These are phyloP conservation scores for Macquaria australasica DNA, from an alignment of 2,113 vertebrate genomes.

Conservation along the genomic window DNA sequence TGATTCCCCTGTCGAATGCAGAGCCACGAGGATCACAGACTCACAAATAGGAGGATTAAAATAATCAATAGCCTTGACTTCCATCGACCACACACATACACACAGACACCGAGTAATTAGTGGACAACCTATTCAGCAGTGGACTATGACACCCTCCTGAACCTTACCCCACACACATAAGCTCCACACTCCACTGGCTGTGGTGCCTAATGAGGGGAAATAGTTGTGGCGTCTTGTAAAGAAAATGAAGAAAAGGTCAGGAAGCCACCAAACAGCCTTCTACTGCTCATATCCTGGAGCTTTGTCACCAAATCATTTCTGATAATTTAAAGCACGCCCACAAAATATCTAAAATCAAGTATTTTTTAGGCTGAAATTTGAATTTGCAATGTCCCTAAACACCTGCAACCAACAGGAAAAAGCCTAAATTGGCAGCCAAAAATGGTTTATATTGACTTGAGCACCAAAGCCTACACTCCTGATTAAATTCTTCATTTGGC, in stretches of 20 bases:
- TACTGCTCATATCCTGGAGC: constrained; percentile 20
- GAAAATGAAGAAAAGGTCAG: constrained; percentile 84
- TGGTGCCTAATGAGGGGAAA: constrained; percentile 82
- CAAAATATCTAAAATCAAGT: neutral
- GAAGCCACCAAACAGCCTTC: constrained; percentile 65
- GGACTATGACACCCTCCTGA: constrained; percentile 81
- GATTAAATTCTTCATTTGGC: neutral
- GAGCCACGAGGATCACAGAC: constrained; percentile 88
- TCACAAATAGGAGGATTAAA: constrained; percentile 90
- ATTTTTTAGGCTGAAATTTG: neutral
- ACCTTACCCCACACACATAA: constrained; percentile 65
- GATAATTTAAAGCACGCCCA: neutral
- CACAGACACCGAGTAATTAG: constrained; percentile 81
- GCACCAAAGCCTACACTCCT: neutral
- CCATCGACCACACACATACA: constrained; percentile 79
- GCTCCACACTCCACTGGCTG: constrained; percentile 58
- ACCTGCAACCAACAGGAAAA: neutral
- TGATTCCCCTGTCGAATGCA: constrained; percentile 86
- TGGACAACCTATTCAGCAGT: constrained; percentile 81
- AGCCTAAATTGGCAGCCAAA: neutral
- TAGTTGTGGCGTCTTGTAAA: constrained; percentile 80
- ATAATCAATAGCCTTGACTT: constrained; percentile 89
- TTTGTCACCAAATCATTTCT: constrained; percentile 31
- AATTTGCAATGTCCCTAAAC: neutral
- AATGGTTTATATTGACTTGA: neutral